Percentiles rank a stretch among this genome's conserved stretches.
Conservation (phyloP, 2,797 vertebrate species). For the Eulemur rubriventer region DNA sequence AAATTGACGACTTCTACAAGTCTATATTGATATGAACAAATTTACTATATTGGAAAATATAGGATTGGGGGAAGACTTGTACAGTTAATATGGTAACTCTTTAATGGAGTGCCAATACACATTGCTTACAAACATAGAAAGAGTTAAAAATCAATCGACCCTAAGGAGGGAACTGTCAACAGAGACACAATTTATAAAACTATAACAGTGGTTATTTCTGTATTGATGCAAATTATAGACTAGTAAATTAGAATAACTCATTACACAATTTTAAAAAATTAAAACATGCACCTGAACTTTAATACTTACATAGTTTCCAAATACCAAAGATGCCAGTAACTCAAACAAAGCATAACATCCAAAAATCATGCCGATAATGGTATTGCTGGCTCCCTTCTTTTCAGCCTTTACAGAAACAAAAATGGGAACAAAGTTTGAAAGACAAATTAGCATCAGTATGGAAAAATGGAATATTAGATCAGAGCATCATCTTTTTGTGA, state of each 20-base stretch:
- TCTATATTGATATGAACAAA: constrained; percentile 33
- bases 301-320: constrained; percentile 96
- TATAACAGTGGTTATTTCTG: background rate
- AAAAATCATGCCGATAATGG: constrained; percentile 94
- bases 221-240: background rate
- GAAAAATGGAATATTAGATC: background rate
- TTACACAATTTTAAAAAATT: background rate
- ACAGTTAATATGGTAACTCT: background rate
- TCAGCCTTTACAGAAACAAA: constrained; percentile 88
- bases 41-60: background rate
- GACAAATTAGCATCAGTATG: background rate
- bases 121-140: background rate
- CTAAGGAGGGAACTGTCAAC: background rate
- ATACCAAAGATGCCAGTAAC: constrained; percentile 89
- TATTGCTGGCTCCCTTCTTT: constrained; percentile 93
- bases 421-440: constrained; percentile 27
- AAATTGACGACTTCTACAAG: background rate
- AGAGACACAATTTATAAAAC: background rate
- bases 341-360: constrained; percentile 94
- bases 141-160: background rate
- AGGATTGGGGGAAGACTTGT: background rate
- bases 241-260: background rate
- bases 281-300: constrained; percentile 8
- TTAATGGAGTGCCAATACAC: background rate
- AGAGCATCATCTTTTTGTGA: background rate